Base-by-base conservation (phyloP, 2,113 vertebrate genomes). In the Ailurus styani region DNA sequence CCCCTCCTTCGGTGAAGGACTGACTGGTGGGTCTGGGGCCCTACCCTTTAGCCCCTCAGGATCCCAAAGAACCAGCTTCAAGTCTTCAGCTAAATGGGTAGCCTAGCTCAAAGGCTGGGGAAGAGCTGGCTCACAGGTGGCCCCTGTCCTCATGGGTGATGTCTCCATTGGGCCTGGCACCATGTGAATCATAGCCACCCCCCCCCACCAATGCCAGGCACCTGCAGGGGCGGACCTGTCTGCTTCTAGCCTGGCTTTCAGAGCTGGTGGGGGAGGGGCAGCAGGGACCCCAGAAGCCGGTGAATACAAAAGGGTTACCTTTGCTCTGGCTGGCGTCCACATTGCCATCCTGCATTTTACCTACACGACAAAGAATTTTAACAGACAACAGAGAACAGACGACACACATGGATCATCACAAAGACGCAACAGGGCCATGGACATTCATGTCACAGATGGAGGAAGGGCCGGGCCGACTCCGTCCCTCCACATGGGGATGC, bases 291-390 rank as follows among this genome's bases (percentile, higher is more conserved):
- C 78, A 64, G 91, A 93, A 89, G 88, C 97, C 91, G 52, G 96
- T 98, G 94, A 98, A 93, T 42, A 97, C 23, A 60, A 99, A 99
- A 99, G 98, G 97, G 99, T 99, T 99, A 99, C 99, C 99, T 99
- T 99, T 99, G 99, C 99, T 99, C 99, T 99, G 99, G 99, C 99
- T 99, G 99, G 99, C 99, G 99, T 99, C 99, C 99, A 99, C 99
- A 99, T 99, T 99, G 98, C 99, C 99, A 99, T 99, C 99, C 99
- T 99, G 99, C 99, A 99, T 99, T 99, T 99, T 99, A 99, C 99
- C 99, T 99, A 99, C 99, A 99, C 97, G 99, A 99, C 99, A 99
- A 99, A 99, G 99, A 99, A 99, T 99, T 99, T 99, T 98, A 99
- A 99, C 99, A 99, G 99, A 99, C 99, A 99, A 99, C 99, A 99